Evolutionary conservation across 2,888 invertebrate species (phyloP), one percentile per base, ranked within the genome.

Genomic region (Polyommatus iphigenia): DNA sequence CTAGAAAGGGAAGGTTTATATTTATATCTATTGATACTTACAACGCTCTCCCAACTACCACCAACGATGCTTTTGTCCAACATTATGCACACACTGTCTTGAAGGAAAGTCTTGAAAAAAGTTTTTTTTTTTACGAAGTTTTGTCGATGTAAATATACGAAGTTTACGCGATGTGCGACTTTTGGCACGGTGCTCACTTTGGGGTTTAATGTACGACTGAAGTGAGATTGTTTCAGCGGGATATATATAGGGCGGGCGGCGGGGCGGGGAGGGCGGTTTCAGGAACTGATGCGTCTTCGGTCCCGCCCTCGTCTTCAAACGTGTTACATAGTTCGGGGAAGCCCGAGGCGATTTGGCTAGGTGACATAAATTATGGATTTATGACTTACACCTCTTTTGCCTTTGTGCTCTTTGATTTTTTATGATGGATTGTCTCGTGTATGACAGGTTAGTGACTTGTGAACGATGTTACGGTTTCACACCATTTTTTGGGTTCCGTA

Each of bases 41-140:
- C 93, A 89, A 94, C 92, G 84, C 93, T 94, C 85, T 94, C 94
- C 94, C 92, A 93, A 87, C 94, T 94, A 85, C 91, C 92, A 80
- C 94, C 93, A 81, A 93, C 80, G 80, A 90, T 87, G 76, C 89
- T 87, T 85, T 90, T 92, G 89, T 94, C 94, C 93, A 94, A 89
- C 93, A 93, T 94, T 71, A 85, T 89, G 83, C 82, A 83, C 82
- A 86, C 87, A 85, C 83, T 83, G 83, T 67, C 15, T 67, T 13
- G 13, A 80, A 79, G 73, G 71, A 78, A 79, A 80, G n/a, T 50
- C 46, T 46, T 10, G 46, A 46, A 46, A 46, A 41, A 71, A 62
- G 15, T 62, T 24, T 10, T 67, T 24, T 32, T 1, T 62, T 41
- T 8, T 32, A 76, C 54, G 62, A 59, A 46, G 15, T 54, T 54